Base-by-base conservation (phyloP, 2,888 invertebrate genomes). In the Villa cingulata region DNA sequence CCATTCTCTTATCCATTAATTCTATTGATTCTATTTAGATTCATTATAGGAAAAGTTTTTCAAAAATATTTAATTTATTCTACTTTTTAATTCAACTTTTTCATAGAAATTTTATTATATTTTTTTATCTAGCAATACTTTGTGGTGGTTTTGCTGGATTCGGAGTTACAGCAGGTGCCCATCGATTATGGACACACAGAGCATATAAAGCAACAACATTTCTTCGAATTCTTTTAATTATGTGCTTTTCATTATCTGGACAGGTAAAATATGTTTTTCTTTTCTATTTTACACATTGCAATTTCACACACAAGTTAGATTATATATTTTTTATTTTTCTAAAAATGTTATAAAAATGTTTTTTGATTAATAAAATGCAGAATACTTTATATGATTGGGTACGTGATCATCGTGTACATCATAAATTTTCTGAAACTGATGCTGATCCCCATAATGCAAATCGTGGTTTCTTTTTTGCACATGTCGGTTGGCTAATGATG, bases 401-500 rank as follows among this genome's bases (percentile, higher is more conserved):
- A 5, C 73, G 84, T 41, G 85, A 86, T 66, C 86, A 86, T 65
- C 72, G 86, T 50, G 83, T 83, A 1, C 86, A 86, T 61, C 85
- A 86, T 64, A 85, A 85, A 62, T 86, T 82, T 65, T 84, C 85
- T 18, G 89, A 89, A 63, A 86, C 85, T 0, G 75, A 81, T 55
- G 87, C 86, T 0, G 88, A 89, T 69, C 88, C 88, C 0, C 88
- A 88, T 63, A 81, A 88, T 63, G 79, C 81, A 4, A 76, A 76
- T 48, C 74, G 87, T 9, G 91, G 91, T 0, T 91, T 95, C 70
- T 89, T 88, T 72, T 95, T 92, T 70, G 75, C 92, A 0, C 94
- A 95, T 64, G 80, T 91, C 36, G 94, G 94, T 19, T 95, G 94
- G 95, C 73, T 94, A 19, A 82, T 86, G 81, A 79, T 83, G 77